These are phyloP conservation scores for Bombyx mandarina DNA, from an alignment of 1,140 invertebrate genomes.

Conservation along the genomic window DNA sequence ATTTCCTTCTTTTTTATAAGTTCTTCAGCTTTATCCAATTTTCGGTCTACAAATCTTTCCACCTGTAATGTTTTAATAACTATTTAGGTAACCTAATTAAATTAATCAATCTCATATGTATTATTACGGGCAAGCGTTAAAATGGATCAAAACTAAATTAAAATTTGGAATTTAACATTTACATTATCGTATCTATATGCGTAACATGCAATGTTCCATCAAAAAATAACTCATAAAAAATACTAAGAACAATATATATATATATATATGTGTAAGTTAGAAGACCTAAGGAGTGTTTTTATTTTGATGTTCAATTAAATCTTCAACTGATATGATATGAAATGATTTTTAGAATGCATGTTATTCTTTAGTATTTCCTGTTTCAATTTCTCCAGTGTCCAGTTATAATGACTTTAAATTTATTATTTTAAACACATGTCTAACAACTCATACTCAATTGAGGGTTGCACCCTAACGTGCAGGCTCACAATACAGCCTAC, in stretches of 20 bases:
- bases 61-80: conserved; percentile 72
- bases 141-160: not conserved
- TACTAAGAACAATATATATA: not conserved
- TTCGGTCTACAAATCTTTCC: conserved; percentile 82
- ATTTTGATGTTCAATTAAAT: too few relatives aligned
- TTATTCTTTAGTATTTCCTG: too few relatives aligned
- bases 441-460: too few relatives aligned
- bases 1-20: conserved; percentile 77
- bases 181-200: not conserved
- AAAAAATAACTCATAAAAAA: not conserved
- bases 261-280: not conserved
- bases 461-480: too few relatives aligned
- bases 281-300: too few relatives aligned
- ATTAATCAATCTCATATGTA: not conserved
- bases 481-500: too few relatives aligned
- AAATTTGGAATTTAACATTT: not conserved
- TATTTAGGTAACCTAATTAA: not conserved
- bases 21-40: conserved; percentile 83
- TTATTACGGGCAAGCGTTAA: not conserved
- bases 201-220: not conserved
- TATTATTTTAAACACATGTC: too few relatives aligned
- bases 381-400: too few relatives aligned
- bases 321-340: too few relatives aligned
- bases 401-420: too few relatives aligned
- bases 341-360: too few relatives aligned